A percentile compares a stretch with the other conserved stretches of the same genome.
Conservation (phyloP, 2,797 vertebrate species). For the Malacoraja senta region DNA sequence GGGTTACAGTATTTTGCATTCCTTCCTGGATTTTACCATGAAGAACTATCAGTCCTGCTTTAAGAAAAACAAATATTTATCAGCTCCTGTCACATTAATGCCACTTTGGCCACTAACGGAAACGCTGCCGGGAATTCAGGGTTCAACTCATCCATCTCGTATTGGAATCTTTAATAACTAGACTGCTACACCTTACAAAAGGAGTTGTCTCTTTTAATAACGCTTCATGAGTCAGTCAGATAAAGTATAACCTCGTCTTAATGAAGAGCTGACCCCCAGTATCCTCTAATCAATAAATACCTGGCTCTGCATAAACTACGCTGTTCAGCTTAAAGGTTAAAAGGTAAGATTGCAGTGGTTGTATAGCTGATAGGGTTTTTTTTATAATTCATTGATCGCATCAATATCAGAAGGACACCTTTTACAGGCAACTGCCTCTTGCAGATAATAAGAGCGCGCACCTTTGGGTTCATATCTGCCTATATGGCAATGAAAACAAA, state of each 20-base stretch:
- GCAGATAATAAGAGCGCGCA: not conserved
- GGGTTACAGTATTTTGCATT: not conserved
- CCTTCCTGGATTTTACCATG: not conserved
- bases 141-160: not conserved
- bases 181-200: not conserved
- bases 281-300: conserved; percentile 27
- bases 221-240: conserved; percentile 22
- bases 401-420: not conserved
- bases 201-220: conserved; percentile 28
- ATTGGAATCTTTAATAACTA: not conserved
- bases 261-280: conserved; percentile 11
- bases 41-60: not conserved
- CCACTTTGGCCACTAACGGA: not conserved
- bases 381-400: not conserved
- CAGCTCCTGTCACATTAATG: not conserved
- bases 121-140: not conserved
- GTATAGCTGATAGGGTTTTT: not conserved
- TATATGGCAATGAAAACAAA: not conserved
- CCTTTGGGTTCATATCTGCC: not conserved
- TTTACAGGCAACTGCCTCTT: not conserved
- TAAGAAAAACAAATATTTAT: conserved; percentile 8
- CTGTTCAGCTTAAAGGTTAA: conserved; percentile 28
- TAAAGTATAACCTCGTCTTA: conserved; percentile 13
- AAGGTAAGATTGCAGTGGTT: not conserved
- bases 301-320: conserved; percentile 31